Conservation (phyloP, 2,797 vertebrate genomes). For the Leuciscus waleckii region DNA sequence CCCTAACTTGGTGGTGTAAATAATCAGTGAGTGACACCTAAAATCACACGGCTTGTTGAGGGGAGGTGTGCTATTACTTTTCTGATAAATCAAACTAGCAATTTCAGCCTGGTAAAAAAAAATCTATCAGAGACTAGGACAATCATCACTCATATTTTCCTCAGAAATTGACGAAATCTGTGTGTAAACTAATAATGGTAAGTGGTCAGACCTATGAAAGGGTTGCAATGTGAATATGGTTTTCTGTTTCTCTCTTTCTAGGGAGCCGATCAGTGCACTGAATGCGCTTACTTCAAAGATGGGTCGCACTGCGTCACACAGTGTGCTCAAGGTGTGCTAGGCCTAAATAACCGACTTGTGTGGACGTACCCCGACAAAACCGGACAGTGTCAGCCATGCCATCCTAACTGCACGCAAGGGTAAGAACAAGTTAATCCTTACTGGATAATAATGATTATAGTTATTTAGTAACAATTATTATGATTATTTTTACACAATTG, state of each 20-base stretch:
- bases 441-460: not conserved
- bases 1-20: not conserved
- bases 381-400: conserved; percentile 83
- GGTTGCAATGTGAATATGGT: not conserved
- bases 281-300: conserved; percentile 85
- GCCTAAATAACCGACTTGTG: conserved; percentile 78
- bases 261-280: conserved; percentile 84
- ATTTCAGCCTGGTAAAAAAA: not conserved
- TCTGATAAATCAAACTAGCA: not conserved
- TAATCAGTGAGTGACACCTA: conserved; percentile 9
- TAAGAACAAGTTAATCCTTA: conserved; percentile 68
- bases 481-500: not conserved
- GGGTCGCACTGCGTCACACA: conserved; percentile 84
- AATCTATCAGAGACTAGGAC: not conserved
- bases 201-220: not conserved
- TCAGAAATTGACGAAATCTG: not conserved
- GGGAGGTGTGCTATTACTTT: not conserved
- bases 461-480: not conserved
- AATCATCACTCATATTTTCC: not conserved
- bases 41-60: not conserved
- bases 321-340: conserved; percentile 83
- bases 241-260: conserved; percentile 62
- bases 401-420: conserved; percentile 88
- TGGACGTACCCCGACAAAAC: conserved; percentile 85
- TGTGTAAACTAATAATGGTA: not conserved